Percentiles rank a stretch among this genome's conserved stretches.
Evolutionary conservation across 2,888 invertebrate species (phyloP).

Genomic region (Fragum fragum): DNA sequence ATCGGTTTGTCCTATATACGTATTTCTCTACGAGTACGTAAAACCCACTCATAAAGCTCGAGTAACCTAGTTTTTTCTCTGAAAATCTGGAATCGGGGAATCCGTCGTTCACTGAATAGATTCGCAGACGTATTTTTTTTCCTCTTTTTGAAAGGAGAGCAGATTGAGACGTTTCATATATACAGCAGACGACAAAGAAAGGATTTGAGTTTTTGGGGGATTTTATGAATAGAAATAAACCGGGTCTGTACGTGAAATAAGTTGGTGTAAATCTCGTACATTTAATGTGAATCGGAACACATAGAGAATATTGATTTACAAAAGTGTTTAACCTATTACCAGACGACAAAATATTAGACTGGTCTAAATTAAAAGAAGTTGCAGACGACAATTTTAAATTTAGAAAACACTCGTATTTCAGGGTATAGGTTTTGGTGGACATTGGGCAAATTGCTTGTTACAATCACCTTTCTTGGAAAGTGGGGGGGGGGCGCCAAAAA

Average conservation of each 20-base stretch:
- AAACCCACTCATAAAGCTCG: not conserved
- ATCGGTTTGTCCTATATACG: not conserved
- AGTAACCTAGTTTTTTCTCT: not conserved
- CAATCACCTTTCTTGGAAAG: too few relatives aligned
- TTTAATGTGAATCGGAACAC: not conserved
- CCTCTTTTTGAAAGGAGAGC: not conserved
- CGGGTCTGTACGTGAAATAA: not conserved
- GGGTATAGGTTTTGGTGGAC: too few relatives aligned
- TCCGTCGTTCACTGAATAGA: not conserved
- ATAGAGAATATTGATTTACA: not conserved
- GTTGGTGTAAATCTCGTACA: not conserved
- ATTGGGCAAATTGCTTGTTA: too few relatives aligned
- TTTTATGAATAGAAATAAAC: not conserved
- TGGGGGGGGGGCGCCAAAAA: too few relatives aligned
- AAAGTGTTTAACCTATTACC: too few relatives aligned
- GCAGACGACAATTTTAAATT: too few relatives aligned
- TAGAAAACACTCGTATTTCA: too few relatives aligned
- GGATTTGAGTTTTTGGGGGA: not conserved
- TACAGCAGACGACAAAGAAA: not conserved
- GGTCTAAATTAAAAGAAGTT: too few relatives aligned
- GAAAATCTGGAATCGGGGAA: conserved; percentile 1
- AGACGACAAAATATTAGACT: too few relatives aligned
- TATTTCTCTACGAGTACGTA: not conserved
- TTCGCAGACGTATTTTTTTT: not conserved
- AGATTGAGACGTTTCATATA: not conserved